Percentiles rank a stretch among this genome's conserved stretches.
Evolutionary conservation across 2,888 invertebrate genomes (phyloP).

Genomic region (Aleiodes testaceus): DNA sequence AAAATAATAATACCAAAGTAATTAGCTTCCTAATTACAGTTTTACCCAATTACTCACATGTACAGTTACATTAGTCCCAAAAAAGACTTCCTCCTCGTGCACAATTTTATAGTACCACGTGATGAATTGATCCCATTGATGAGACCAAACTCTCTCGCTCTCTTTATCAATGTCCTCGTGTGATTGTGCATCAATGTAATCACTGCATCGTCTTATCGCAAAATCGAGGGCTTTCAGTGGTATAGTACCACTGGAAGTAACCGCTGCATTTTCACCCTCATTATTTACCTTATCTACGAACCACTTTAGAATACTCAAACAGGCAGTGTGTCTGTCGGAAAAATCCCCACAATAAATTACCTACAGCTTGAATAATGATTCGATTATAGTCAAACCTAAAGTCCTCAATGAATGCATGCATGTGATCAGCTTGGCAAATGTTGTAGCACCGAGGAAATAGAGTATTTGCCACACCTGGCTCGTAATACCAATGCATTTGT

Average conservation of each 20-base stretch:
- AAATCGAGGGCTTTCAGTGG: slow-evolving; percentile 86
- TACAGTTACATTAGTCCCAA: slow-evolving; percentile 61
- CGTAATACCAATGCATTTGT: slow-evolving; percentile 90
- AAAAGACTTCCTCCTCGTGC: slow-evolving; percentile 68
- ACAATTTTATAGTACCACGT: slow-evolving; percentile 79
- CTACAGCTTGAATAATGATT: not conserved
- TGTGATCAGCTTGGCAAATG: slow-evolving; percentile 86
- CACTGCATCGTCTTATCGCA: slow-evolving; percentile 85
- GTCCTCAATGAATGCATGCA: slow-evolving; percentile 89
- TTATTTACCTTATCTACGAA: slow-evolving; percentile 77
- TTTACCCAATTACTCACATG: slow-evolving; percentile 59
- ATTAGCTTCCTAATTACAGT: not conserved
- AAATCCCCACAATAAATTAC: not conserved
- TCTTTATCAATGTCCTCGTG: slow-evolving; percentile 87
- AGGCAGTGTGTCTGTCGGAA: slow-evolving; percentile 81
- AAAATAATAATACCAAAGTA: not conserved
- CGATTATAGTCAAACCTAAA: slow-evolving; percentile 76
- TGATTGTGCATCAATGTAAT: slow-evolving; percentile 82
- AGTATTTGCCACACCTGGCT: slow-evolving; percentile 85
- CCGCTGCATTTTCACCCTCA: slow-evolving; percentile 76
- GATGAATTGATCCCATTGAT: slow-evolving; percentile 92
- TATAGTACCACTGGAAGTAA: slow-evolving; percentile 79
- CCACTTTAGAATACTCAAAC: slow-evolving; percentile 88
- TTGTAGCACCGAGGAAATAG: slow-evolving; percentile 92
- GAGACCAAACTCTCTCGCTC: slow-evolving; percentile 83